Evolutionary conservation across 2,888 invertebrate genomes (phyloP), one percentile per base, ranked within the genome.

Genomic region (Elgonia sp.): DNA sequence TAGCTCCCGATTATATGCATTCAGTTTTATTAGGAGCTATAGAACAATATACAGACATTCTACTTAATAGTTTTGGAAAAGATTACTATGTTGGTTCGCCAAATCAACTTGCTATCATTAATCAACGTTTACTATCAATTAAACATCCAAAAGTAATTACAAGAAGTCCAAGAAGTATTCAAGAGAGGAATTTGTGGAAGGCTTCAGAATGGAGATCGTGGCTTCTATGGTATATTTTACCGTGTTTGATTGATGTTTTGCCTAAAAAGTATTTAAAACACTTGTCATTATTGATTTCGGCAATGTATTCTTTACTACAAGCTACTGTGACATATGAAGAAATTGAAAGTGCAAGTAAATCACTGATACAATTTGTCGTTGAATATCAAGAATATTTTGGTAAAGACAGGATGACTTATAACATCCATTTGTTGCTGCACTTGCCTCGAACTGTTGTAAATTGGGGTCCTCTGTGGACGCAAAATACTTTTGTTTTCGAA

Each of bases 401-500:
- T 16, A 63, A 63, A 39, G 16, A 63, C 3, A 37, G 16, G 1
- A 63, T 63, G 62, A 63, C 39, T 10, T 63, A 63, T 8, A 37
- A 63, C 16, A 37, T 63, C 0, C 50, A 69, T 16, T n/a, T 50
- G 29, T 50, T 69, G 50, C 10, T 21, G 7, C 69, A 69, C n/a
- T 7, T 69, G 1, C 6, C 29, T 14, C 14, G 12, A 16, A 18
- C 16, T 42, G 84, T 84, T n/a, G 29, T 4, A n/a, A 63, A 84
- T 65, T 89, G 84, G 82, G 82, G 87, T 37, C 88, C 79, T 12
- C 46, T 85, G 16, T 76, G 65, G 62, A 20, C 53, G 16, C 85
- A 87, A 12, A 75, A 37, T 37, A 89, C 86, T 1, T 88, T 86
- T 50, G 1, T 39, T 5, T 88, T 86, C 65, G 84, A 88, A 75